phyloP scores from a whole-genome alignment of 1,140 invertebrate genomes.

The Bombus difficillimus region DNA sequence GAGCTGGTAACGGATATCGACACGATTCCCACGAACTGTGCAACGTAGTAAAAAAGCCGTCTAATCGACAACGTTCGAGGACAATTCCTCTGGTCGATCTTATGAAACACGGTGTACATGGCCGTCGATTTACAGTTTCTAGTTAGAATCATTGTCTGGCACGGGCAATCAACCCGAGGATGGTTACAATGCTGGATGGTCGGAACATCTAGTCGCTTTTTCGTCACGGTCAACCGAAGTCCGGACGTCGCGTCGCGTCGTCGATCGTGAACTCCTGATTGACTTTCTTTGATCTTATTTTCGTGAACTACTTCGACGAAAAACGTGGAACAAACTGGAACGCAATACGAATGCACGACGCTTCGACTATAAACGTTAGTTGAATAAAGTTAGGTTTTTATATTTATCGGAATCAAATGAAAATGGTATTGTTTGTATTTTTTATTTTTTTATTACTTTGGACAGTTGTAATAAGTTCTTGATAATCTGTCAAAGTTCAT shows the following conservation, averaged over 20 bases:
- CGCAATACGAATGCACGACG: neutral
- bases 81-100: conserved; percentile 25
- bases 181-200: conserved; percentile 14
- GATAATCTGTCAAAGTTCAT: too few species aligned
- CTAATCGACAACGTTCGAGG: conserved; percentile 2
- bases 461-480: too few species aligned
- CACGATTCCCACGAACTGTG: conserved; percentile 43
- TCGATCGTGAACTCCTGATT: neutral
- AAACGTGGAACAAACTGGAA: neutral
- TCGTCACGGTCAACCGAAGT: conserved; percentile 1
- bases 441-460: too few species aligned
- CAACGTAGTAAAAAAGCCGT: neutral
- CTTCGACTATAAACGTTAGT: neutral
- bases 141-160: conserved; percentile 11
- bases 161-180: conserved; percentile 23
- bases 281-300: neutral
- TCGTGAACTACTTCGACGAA: too few species aligned
- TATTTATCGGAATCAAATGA: neutral
- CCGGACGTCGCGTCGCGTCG: neutral
- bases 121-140: conserved; percentile 40
- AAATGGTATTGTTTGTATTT: too few species aligned
- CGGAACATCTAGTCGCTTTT: conserved; percentile 7
- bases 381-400: neutral
- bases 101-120: conserved; percentile 26
- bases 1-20: conserved; percentile 36